phyloP scores from a whole-genome alignment of 2,113 vertebrate species.

The Alexandromys fortis region DNA sequence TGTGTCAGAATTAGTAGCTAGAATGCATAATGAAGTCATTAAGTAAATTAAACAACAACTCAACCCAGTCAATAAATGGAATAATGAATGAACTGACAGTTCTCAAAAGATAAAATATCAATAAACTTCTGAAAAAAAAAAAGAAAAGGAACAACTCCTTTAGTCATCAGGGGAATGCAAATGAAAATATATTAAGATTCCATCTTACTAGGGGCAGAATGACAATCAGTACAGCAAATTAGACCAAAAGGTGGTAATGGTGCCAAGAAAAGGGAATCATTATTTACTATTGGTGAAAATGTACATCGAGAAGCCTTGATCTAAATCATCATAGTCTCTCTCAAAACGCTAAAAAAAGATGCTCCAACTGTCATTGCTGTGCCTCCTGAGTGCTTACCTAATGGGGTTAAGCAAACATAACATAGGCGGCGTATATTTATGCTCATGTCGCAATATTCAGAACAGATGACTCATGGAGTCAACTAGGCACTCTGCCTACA shows the following conservation, averaged over 20 bases:
- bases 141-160: background rate
- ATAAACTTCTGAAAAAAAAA: background rate
- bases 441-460: background rate
- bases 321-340: background rate
- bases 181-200: background rate
- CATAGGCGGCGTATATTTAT: background rate
- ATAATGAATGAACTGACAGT: background rate
- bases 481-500: background rate
- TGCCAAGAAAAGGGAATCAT: background rate
- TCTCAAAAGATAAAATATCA: background rate
- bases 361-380: background rate
- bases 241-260: background rate
- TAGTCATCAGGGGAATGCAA: background rate
- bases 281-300: background rate
- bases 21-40: background rate
- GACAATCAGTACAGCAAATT: background rate
- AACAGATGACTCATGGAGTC: background rate
- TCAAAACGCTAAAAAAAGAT: background rate
- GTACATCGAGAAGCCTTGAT: background rate
- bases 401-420: background rate
- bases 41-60: background rate
- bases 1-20: background rate
- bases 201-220: background rate
- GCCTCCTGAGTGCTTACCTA: no score
- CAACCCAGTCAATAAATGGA: background rate